Base-by-base conservation (phyloP, 2,797 vertebrate species). In the Lepidocolaptes lacrymiger region DNA sequence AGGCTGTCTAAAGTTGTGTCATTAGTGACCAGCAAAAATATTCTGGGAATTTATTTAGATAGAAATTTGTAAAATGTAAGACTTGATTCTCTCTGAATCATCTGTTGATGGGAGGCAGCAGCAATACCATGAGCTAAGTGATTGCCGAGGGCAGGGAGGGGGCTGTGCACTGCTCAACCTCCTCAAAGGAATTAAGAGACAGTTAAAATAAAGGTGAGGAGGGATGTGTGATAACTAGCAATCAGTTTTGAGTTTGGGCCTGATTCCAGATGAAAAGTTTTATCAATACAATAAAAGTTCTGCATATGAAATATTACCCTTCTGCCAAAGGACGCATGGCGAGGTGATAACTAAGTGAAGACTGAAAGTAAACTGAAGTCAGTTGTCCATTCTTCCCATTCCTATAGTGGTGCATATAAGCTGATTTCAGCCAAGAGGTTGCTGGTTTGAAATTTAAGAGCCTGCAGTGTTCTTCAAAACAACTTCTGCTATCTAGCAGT, bases 31-130 rank as follows among this genome's bases (percentile, higher is more conserved):
- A 67, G 79, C 37, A 80, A 64, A 92, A 80, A 37, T 44, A 72
- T 9, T 59, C 2, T n/a, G 3, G 4, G 2, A 0, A 0, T 75
- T 62, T 83, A 37, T 69, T 88, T 44, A 67, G 43, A 16, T 13
- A 59, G 18, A 84, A 12, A 20, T 85, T 39, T 77, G 9, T 84
- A 10, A 82, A 83, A 63, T 56, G 1, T 39, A 56, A 64, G 46
- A 22, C 16, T 34, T 24, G 2, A 11, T 36, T 90, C 4, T 36
- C 46, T 11, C 9, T 83, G 61, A 26, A 10, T 73, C 28, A 3
- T 12, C 13, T 81, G 20, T 28, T 44, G 22, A 17, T 44, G 41
- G 44, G 22, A n/a, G 15, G 7, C 39, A 78, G n/a, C 59, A 83
- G 24, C 52, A 77, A 22, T 26, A 44, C 61, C 9, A 4, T 23